Conservation (phyloP, 1,140 invertebrate genomes). For the Drosophila kohkoa region DNA sequence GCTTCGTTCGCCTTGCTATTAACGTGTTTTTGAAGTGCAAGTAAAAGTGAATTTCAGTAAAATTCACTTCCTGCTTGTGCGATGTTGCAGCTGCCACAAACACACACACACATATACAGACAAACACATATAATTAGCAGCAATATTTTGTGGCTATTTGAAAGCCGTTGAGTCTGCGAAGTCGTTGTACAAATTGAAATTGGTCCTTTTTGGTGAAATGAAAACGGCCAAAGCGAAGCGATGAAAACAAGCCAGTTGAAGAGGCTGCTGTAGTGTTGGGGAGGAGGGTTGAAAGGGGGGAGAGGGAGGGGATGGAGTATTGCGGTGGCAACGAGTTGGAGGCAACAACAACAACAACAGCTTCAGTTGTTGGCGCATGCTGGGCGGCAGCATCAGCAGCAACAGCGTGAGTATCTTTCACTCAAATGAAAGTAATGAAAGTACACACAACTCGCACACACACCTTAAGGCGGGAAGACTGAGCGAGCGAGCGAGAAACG, state of each 20-base stretch:
- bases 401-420: slow-evolving; percentile 72
- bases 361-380: slow-evolving; percentile 27
- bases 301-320: not conserved
- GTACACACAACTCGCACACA: slow-evolving; percentile 45
- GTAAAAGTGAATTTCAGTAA: slow-evolving; percentile 63
- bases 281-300: not conserved
- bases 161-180: slow-evolving; percentile 48
- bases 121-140: slow-evolving; percentile 58
- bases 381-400: slow-evolving; percentile 37
- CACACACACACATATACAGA: slow-evolving; percentile 25
- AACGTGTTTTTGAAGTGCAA: slow-evolving; percentile 39
- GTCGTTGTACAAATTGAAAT: slow-evolving; percentile 73
- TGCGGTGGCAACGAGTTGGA: not conserved
- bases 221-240: slow-evolving; percentile 43
- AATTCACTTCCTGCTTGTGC: slow-evolving; percentile 71
- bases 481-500: slow-evolving; percentile 42
- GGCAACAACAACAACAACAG: not conserved
- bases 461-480: not conserved
- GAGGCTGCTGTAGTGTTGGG: not conserved
- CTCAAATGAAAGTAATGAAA: slow-evolving; percentile 83
- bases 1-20: not conserved
- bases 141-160: slow-evolving; percentile 64
- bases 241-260: slow-evolving; percentile 15
- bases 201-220: slow-evolving; percentile 78
- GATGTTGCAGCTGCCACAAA: slow-evolving; percentile 53